Base-by-base conservation (phyloP, 2,888 invertebrate species). In the Eustalomyia histrio region DNA sequence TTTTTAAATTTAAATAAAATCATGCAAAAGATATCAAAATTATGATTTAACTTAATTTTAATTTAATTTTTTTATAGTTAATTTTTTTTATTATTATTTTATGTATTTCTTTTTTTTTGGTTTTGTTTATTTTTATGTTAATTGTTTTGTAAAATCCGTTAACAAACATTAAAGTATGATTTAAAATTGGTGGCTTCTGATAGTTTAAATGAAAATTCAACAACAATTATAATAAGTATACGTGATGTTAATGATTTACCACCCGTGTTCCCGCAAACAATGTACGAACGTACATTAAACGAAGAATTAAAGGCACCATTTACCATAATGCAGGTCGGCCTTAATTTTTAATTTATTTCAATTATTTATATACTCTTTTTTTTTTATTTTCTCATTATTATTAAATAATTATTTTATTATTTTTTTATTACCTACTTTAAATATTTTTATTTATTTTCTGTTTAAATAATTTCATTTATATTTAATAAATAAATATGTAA, bases 211-310 rank as follows among this genome's bases (percentile, higher is more conserved):
- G 97, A 97, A 92, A 96, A 95, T 92, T 94, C 94, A 86, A 97
- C 97, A 85, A 94, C 93, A 80, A 95, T 97, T 85, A 93, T 95
- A 87, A 94, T 97, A 87, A 93, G 94, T 89, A 93, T 97, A 85
- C 94, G 95, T 86, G 97, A 97, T 91, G 95, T 96, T 88, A 97
- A 97, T 92, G 97, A 97, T 91, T 93, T 97, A 87, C 95, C 97
- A 69, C 97, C 97, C 35, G 93, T 93, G 85, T 96, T 96, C 91
- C 93, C 94, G 83, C 92, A 94, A 88, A 93, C 94, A 84, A 90
- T 93, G 75, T 96, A 96, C 92, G 91, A 93, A 88, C 93, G 94
- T 64, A 93, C 93, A 83, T 94, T 96, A 85, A 92, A 94, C 83
- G 96, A 96, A 91, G 96, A 96, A 91, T 93, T 93, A 86, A 91